Base-by-base conservation (phyloP, 2,888 invertebrate species). In the Ichneumoninae sp. region DNA sequence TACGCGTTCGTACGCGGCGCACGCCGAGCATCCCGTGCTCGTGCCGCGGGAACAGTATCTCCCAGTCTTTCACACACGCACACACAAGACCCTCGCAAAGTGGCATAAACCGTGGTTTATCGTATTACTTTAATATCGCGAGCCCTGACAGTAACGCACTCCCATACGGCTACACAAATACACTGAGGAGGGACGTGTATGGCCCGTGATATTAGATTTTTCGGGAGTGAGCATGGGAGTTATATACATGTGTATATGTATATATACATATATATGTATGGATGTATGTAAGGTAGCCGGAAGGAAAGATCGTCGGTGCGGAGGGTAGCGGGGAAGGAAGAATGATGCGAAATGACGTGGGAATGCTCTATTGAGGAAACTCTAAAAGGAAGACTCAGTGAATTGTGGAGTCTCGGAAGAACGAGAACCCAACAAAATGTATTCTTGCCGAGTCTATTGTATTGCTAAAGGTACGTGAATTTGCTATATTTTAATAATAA, bases 81-180 rank as follows among this genome's bases (percentile, higher is more conserved):
- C 52, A 33, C 63, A 63, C 70, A 44, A 65, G 47, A 84, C 83
- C 84, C 83, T 86, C 75, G 83, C 87, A 88, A 89, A 89, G 87
- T 89, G 85, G 88, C 87, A 86, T 89, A 89, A 90, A 89, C 88
- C 86, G 87, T 89, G 87, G 88, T 89, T 89, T 89, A 89, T 90
- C 88, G 86, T 88, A 88, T 89, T 88, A 88, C 88, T 89, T 88
- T 88, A 87, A 89, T 89, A 88, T 86, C 81, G 84, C 86, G 71
- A 70, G 63, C 57, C 70, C 79, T 75, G 73, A 73, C 82, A 68
- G 73, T 47, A 73, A 78, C 77, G 57, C 66, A 77, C 82, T 57
- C 66, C 13, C 47, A 22, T 50, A 40, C 70, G 70, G 47, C 74
- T 44, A 79, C 70, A 75, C 52, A 79, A 44, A 70, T 73, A 68